Percentiles rank a stretch among this genome's conserved stretches.
Evolutionary conservation across 1,140 invertebrate species (phyloP).

Genomic region (Aphidius ervi): DNA sequence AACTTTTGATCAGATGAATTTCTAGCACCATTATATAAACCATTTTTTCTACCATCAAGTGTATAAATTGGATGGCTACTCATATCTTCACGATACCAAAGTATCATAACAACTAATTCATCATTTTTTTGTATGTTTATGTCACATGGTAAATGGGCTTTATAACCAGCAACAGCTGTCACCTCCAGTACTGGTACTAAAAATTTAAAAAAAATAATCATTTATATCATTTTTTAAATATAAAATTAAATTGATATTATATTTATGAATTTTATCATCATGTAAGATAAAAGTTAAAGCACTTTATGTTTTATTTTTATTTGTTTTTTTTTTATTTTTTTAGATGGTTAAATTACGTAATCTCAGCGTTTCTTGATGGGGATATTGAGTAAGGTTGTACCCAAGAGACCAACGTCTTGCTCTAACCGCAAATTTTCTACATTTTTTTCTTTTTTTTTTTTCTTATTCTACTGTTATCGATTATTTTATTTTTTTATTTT

Average conservation of each 20-base stretch:
- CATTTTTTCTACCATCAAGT: constrained; percentile 47
- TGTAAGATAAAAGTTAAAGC: background rate
- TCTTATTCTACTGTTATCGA: background rate
- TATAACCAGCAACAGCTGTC: constrained; percentile 61
- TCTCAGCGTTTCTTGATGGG: background rate
- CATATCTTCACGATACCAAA: constrained; percentile 68
- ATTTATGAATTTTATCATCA: background rate
- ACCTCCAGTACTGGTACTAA: constrained; percentile 56
- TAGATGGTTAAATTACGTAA: constrained; percentile 7
- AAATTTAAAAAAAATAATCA: constrained; percentile 26
- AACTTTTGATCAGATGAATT: constrained; percentile 64
- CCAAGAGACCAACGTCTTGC: constrained; percentile 13
- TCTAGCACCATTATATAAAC: constrained; percentile 39
- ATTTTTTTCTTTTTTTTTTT: constrained; percentile 23
- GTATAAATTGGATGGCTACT: constrained; percentile 52
- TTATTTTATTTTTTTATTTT: constrained; percentile 4
- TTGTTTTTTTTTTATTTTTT: background rate
- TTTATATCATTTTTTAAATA: background rate
- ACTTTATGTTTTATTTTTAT: background rate
- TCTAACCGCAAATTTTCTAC: constrained; percentile 34
- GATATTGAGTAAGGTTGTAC: background rate
- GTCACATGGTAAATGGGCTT: constrained; percentile 63
- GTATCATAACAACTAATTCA: constrained; percentile 65
- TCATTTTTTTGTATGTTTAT: constrained; percentile 53
- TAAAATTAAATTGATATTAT: background rate